Evolutionary conservation across 2,113 vertebrate genomes (phyloP).

Genomic region (Aepyceros melampus): DNA sequence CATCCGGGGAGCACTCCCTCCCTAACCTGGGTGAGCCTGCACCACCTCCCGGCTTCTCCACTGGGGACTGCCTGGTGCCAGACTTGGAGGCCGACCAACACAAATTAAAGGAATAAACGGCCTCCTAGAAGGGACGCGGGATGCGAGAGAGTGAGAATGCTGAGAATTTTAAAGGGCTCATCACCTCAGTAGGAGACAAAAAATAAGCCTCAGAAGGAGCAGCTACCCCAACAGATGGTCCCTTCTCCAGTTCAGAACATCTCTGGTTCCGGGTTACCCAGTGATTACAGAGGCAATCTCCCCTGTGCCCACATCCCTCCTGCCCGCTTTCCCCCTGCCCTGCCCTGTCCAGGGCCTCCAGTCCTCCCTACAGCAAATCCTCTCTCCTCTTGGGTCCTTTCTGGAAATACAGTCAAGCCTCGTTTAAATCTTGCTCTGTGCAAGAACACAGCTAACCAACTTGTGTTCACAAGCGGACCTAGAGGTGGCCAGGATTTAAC

Average conservation of each 20-base stretch:
- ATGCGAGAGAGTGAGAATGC: not conserved
- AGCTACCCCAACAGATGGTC: not conserved
- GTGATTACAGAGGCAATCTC: not conserved
- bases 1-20: not conserved
- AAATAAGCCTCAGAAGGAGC: not conserved
- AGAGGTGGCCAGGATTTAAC: not conserved
- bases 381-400: not conserved
- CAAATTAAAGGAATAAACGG: conserved; percentile 37
- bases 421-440: not conserved
- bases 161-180: conserved; percentile 37
- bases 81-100: conserved; percentile 1
- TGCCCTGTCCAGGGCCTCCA: not conserved
- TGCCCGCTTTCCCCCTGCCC: not conserved
- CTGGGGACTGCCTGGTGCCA: conserved; percentile 12
- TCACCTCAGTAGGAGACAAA: conserved; percentile 47
- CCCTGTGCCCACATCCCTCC: not conserved
- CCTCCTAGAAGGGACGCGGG: not conserved
- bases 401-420: not conserved
- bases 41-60: not conserved
- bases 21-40: conserved; percentile 14
- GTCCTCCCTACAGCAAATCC: not conserved
- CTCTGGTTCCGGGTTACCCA: not conserved
- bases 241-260: not conserved
- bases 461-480: not conserved
- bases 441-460: not conserved